phyloP scores from a whole-genome alignment of 2,797 vertebrate species.

The Pangasius krempfi region DNA sequence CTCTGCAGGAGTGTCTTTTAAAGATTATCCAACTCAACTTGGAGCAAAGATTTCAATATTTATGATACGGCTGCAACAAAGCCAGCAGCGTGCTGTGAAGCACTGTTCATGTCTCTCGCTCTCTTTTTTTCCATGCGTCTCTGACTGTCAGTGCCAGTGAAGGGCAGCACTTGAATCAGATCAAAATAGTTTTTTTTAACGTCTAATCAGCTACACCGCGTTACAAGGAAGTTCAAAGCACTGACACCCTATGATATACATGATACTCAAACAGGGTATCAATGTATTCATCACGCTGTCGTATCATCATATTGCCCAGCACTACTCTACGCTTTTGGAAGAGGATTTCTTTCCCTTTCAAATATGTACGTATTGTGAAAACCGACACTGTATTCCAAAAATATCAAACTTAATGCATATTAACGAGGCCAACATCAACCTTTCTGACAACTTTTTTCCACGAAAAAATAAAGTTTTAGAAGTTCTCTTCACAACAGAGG shows the following conservation, averaged over 20 bases:
- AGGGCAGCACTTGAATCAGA: not conserved
- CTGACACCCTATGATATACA: not conserved
- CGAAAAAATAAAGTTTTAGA: not conserved
- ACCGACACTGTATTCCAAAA: not conserved
- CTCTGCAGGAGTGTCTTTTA: not conserved
- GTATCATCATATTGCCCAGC: not conserved
- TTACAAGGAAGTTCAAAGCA: not conserved
- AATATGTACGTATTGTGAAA: not conserved
- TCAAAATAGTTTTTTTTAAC: not conserved
- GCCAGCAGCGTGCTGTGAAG: not conserved
- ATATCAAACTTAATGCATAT: not conserved
- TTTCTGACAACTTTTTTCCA: not conserved
- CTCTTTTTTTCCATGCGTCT: not conserved
- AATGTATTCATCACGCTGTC: too few species aligned
- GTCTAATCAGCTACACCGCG: not conserved
- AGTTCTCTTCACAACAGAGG: not conserved
- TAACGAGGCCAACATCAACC: not conserved
- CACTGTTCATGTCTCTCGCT: too few species aligned
- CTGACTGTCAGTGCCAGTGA: not conserved
- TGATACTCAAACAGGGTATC: not conserved
- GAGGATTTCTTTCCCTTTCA: not conserved
- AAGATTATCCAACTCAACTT: not conserved
- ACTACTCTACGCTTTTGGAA: not conserved
- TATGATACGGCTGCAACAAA: not conserved
- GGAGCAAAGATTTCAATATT: not conserved